Conservation (phyloP, 1,140 invertebrate species). For the Pseudomyrmex pallidus region DNA sequence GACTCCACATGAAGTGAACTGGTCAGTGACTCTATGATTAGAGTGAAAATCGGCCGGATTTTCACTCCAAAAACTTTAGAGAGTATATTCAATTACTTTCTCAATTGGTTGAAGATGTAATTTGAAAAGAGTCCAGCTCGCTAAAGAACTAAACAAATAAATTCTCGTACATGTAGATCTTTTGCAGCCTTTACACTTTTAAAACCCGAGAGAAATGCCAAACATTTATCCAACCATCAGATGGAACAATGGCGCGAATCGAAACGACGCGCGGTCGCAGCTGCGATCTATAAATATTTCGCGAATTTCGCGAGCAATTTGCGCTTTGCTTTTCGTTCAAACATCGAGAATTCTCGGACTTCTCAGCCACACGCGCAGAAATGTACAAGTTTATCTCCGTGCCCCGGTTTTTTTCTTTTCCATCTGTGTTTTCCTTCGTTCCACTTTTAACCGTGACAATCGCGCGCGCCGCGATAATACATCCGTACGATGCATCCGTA, state of each 20-base stretch:
- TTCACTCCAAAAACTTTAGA: no score
- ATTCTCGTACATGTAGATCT: no score
- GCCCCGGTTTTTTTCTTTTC: neutral
- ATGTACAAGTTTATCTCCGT: conserved; percentile 26
- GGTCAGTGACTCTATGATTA: no score
- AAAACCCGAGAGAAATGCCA: neutral
- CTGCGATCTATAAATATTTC: conserved; percentile 56
- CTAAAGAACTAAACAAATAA: no score
- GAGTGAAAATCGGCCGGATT: no score
- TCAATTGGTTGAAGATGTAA: no score
- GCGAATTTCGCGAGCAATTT: conserved; percentile 19
- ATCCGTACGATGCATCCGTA: neutral
- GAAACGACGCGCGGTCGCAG: conserved; percentile 16
- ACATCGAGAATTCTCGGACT: conserved; percentile 20
- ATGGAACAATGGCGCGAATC: neutral
- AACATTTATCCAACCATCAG: neutral
- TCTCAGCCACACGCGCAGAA: conserved; percentile 9
- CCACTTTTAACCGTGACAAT: conserved; percentile 33
- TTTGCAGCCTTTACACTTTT: no score
- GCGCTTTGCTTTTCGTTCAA: conserved; percentile 42
- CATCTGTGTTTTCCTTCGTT: neutral
- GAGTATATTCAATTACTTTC: no score
- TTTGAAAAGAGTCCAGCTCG: no score
- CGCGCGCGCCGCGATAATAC: neutral
- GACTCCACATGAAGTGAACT: no score